Percentiles rank a stretch among this genome's conserved stretches.
These are phyloP conservation scores for Noctua janthina DNA, from an alignment of 2,888 invertebrate genomes.

Conservation along the genomic window DNA sequence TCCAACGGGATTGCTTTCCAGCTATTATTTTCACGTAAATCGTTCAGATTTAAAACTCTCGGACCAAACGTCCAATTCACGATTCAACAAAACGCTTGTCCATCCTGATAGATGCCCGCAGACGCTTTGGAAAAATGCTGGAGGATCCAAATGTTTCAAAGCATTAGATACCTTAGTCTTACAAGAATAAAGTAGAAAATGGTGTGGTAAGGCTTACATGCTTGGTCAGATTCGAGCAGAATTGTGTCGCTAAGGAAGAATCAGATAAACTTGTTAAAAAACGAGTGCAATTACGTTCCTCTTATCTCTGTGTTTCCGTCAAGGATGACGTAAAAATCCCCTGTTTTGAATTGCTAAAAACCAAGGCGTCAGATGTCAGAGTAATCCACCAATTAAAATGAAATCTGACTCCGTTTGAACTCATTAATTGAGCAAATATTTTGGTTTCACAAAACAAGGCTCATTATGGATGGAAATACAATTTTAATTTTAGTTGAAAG, in stretches of 20 bases:
- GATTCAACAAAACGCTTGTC: slow-evolving; percentile 89
- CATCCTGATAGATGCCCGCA: slow-evolving; percentile 86
- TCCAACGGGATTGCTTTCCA: slow-evolving; percentile 77
- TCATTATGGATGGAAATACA: slow-evolving; percentile 50
- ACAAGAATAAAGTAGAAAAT: slow-evolving; percentile 64
- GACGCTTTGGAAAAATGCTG: slow-evolving; percentile 72
- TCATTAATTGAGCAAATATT: slow-evolving; percentile 71
- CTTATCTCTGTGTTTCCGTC: slow-evolving; percentile 82
- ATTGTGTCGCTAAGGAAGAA: slow-evolving; percentile 79
- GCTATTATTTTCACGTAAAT: slow-evolving; percentile 87
- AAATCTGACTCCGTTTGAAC: slow-evolving; percentile 73
- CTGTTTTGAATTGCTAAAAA: slow-evolving; percentile 81
- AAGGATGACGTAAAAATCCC: slow-evolving; percentile 74
- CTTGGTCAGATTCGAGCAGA: slow-evolving; percentile 76
- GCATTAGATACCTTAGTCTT: slow-evolving; percentile 62
- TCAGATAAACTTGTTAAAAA: slow-evolving; percentile 89
- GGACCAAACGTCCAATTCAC: slow-evolving; percentile 83
- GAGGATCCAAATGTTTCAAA: slow-evolving; percentile 31
- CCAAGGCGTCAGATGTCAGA: slow-evolving; percentile 79
- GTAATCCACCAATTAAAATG: slow-evolving; percentile 87
- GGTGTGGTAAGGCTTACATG: slow-evolving; percentile 47
- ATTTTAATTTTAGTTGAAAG: slow-evolving; percentile 36
- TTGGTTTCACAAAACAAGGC: slow-evolving; percentile 49
- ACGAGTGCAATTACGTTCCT: slow-evolving; percentile 86
- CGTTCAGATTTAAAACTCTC: slow-evolving; percentile 86